Evolutionary conservation across 2,797 vertebrate genomes (phyloP).

Genomic region (Novumbra hubbsi): DNA sequence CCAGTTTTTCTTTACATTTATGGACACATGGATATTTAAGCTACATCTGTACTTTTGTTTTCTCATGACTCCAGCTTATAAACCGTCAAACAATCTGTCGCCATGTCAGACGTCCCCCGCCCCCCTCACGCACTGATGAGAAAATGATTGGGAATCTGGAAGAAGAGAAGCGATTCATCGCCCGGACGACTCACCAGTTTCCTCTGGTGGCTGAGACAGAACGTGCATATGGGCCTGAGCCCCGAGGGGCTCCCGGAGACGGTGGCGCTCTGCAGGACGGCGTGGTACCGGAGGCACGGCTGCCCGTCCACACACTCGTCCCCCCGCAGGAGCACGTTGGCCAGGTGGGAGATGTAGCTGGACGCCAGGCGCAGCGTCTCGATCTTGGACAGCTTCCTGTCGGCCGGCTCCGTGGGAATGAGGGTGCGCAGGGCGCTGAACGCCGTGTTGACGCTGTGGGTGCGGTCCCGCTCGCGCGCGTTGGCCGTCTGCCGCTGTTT

Average conservation of each 20-base stretch:
- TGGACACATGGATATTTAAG: too few relatives aligned
- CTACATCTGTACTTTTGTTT: too few relatives aligned
- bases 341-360: constrained; percentile 90
- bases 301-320: constrained; percentile 73
- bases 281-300: constrained; percentile 75
- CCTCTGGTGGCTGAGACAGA: constrained; percentile 88
- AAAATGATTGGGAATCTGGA: too few relatives aligned
- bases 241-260: constrained; percentile 47
- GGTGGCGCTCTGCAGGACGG: constrained; percentile 58
- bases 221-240: constrained; percentile 86
- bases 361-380: constrained; percentile 89
- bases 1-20: too few relatives aligned
- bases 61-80: neutral
- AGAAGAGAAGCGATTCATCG: neutral
- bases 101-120: too few relatives aligned
- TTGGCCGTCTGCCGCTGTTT: constrained; percentile 87
- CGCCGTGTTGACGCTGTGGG: constrained; percentile 88
- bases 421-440: constrained; percentile 86
- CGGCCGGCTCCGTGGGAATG: constrained; percentile 87
- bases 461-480: constrained; percentile 85
- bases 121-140: too few relatives aligned
- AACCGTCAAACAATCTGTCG: neutral
- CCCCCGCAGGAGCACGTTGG: constrained; percentile 81
- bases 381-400: constrained; percentile 88
- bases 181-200: constrained; percentile 77